These are phyloP conservation scores for Nemoura dubitans DNA, from an alignment of 2,888 invertebrate genomes.

Conservation along the genomic window DNA sequence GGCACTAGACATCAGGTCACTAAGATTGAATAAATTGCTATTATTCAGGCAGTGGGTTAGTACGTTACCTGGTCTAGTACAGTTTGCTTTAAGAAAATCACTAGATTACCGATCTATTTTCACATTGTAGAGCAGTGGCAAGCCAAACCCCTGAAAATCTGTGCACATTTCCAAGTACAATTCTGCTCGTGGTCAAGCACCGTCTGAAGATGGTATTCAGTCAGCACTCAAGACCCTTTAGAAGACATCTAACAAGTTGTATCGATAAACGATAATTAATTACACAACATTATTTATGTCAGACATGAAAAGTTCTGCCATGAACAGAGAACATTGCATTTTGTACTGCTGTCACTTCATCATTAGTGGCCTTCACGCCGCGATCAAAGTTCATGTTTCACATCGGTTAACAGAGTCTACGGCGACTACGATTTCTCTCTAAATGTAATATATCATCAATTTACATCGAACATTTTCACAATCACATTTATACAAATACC, in stretches of 20 bases:
- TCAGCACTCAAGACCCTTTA: background rate
- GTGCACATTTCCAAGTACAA: background rate
- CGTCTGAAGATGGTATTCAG: background rate
- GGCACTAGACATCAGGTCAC: slow-evolving; percentile 22
- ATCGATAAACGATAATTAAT: background rate
- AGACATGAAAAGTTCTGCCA: slow-evolving; percentile 20
- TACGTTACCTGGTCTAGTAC: slow-evolving; percentile 2
- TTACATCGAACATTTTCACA: slow-evolving; percentile 14
- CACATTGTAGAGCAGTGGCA: background rate
- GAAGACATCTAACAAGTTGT: background rate
- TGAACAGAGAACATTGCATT: slow-evolving; percentile 17
- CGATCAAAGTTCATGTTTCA: slow-evolving; percentile 33
- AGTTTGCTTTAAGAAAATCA: background rate
- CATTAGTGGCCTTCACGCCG: slow-evolving; percentile 43
- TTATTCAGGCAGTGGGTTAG: slow-evolving; percentile 21
- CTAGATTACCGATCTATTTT: background rate
- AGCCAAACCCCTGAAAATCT: background rate
- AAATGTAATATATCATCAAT: background rate
- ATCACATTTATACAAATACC: background rate
- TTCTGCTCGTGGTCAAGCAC: background rate
- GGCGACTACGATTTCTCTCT: slow-evolving; percentile 13
- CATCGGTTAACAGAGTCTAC: slow-evolving; percentile 35
- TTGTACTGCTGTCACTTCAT: slow-evolving; percentile 31
- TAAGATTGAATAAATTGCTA: background rate
- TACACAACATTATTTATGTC: background rate